Percentiles rank a stretch among this genome's conserved stretches.
These are phyloP conservation scores for Sarcoramphus papa DNA, from an alignment of 2,797 vertebrate species.

Conservation along the genomic window DNA sequence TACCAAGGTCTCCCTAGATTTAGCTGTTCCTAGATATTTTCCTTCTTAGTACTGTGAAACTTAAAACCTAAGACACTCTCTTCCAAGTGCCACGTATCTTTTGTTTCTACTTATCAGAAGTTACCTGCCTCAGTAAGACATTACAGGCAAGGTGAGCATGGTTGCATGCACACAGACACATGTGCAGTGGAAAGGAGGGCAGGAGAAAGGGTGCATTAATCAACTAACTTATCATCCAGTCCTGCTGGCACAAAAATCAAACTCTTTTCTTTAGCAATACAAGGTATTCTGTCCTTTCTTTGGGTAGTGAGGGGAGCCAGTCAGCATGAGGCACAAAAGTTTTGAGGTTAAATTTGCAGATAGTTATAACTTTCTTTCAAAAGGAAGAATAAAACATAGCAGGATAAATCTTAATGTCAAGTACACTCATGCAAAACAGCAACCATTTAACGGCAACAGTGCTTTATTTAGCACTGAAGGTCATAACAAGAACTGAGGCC, in stretches of 20 bases:
- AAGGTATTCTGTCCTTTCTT: background rate
- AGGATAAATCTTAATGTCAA: background rate
- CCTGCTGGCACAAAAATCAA: background rate
- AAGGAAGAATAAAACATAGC: background rate
- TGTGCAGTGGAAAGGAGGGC: background rate
- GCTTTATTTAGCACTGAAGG: background rate
- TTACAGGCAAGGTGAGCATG: background rate
- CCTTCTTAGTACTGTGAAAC: background rate
- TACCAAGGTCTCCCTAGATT: background rate
- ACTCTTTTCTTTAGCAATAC: background rate
- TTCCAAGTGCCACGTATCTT: background rate
- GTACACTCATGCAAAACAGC: background rate
- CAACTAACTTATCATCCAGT: background rate
- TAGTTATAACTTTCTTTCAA: background rate
- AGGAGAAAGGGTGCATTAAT: background rate
- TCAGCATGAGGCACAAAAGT: background rate
- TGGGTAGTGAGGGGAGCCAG: background rate
- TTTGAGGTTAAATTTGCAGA: background rate
- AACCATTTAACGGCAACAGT: background rate
- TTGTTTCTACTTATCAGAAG: background rate
- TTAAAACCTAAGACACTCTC: background rate
- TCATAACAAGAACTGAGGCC: background rate
- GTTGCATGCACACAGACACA: background rate
- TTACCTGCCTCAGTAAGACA: background rate
- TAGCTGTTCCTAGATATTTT: background rate